Evolutionary conservation across 2,888 invertebrate genomes (phyloP), one percentile per base, ranked within the genome.

Genomic region (Coecobrya sp.): DNA sequence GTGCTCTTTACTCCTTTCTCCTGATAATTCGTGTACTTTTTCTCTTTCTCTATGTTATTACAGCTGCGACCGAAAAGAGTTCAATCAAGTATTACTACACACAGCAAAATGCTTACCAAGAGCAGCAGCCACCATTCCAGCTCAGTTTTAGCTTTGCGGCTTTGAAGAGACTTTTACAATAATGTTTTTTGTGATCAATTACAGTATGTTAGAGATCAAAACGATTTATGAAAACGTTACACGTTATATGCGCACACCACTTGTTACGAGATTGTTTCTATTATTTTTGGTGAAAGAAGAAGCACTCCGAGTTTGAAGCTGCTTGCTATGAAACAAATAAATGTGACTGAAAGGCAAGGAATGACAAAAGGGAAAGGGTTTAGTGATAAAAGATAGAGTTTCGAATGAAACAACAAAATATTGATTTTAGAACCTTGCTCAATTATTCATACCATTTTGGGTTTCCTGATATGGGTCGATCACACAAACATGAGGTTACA

Each of bases 1-100:
- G 73, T 70, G 70, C 30, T 52, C 11, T 81, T 62, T 25, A 36
- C 55, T 62, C 16, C 27, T 36, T 30, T 55, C 19, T 81, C 79
- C 36, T 36, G 59, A 76, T 76, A 76, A 76, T 76, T 22, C 30
- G 49, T 49, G 76, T 22, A 49, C 49, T 49, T 76, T 73, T 3
- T 1, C 42, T 42, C 19, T 55, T 2, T 52, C 8, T 52, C 2
- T 55, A n/a, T 19, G 19, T 55, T 4, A n/a, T 55, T 55, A 4
- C 19, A 19, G 55, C 5, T 19, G 19, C 5, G 19, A 55, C n/a
- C 5, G n/a, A 55, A 55, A 55, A 0, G 55, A n/a, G 19, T 16
- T 55, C n/a, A 55, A 55, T 49, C 13, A 16, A 55, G 55, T 55
- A 49, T 2, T 49, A 49, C n/a, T n/a, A n/a, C n/a, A n/a, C 55